Percentiles rank a stretch among this genome's conserved stretches.
phyloP scores from a whole-genome alignment of 2,113 vertebrate species.

The Ceratotherium simum region DNA sequence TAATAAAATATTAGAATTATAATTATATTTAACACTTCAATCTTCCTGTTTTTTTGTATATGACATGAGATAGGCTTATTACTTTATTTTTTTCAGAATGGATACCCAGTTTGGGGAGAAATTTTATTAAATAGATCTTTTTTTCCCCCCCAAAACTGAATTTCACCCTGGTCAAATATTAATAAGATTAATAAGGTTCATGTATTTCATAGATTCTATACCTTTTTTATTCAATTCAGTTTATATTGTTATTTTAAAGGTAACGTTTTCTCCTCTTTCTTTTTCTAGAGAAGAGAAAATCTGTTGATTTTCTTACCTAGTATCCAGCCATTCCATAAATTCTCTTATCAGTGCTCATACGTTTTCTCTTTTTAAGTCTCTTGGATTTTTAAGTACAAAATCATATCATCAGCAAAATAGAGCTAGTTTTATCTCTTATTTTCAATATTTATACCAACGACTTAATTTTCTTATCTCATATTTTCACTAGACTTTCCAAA shows the following conservation, averaged over 20 bases:
- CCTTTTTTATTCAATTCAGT: not conserved
- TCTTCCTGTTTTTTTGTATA: not conserved
- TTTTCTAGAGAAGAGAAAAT: not conserved
- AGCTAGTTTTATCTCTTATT: not conserved
- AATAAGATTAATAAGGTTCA: not conserved
- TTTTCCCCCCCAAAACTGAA: not conserved
- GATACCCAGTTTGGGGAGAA: not conserved
- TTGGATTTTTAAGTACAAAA: not conserved
- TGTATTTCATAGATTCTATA: not conserved
- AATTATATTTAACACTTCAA: slow-evolving; percentile 8
- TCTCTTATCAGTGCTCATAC: not conserved
- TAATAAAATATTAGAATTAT: slow-evolving; percentile 10
- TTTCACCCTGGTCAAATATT: not conserved
- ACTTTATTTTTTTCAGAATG: not conserved
- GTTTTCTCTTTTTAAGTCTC: not conserved
- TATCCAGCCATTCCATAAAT: not conserved
- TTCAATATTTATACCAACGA: not conserved
- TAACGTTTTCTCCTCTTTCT: not conserved
- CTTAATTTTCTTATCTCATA: not conserved
- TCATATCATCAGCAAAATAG: not conserved
- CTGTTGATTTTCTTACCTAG: not conserved
- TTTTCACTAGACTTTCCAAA: slow-evolving; percentile 30
- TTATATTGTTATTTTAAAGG: slow-evolving; percentile 14
- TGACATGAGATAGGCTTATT: not conserved
- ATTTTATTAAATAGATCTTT: not conserved